Evolutionary conservation across 2,888 invertebrate species (phyloP).

Genomic region (Tachystola acroxantha): DNA sequence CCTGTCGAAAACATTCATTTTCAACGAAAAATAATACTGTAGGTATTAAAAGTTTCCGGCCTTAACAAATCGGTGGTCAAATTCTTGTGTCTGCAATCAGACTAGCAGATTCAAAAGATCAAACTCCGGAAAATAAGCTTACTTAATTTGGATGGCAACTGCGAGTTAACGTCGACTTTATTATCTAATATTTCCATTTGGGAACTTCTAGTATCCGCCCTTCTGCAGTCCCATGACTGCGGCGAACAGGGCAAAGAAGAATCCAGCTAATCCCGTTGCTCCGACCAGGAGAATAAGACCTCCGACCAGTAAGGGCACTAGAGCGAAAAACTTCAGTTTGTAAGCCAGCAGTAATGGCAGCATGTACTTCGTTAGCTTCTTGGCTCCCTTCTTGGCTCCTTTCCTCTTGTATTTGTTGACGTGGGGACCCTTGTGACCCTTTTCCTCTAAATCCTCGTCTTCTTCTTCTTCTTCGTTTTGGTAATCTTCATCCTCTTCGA

Average conservation of each 20-base stretch:
- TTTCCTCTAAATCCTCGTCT: conserved; percentile 37
- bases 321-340: conserved; percentile 88
- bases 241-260: conserved; percentile 92
- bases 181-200: conserved; percentile 26
- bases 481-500: conserved; percentile 40
- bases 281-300: conserved; percentile 85
- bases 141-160: conserved; percentile 58
- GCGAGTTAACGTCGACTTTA: conserved; percentile 48
- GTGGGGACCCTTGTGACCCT: conserved; percentile 28
- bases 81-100: conserved; percentile 1
- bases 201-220: conserved; percentile 48
- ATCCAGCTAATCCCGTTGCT: conserved; percentile 89
- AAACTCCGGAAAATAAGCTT: conserved; percentile 24
- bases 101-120: conserved; percentile 5
- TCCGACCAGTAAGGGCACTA: conserved; percentile 87
- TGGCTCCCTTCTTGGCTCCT: conserved; percentile 73
- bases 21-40: conserved; percentile 1
- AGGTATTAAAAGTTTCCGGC: conserved; percentile 7
- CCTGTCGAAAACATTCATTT: not conserved
- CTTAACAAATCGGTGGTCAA: conserved; percentile 13
- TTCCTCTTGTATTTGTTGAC: conserved; percentile 26
- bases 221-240: conserved; percentile 87
- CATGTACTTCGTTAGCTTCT: conserved; percentile 83
- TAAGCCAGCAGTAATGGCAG: conserved; percentile 88
- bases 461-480: conserved; percentile 51